Evolutionary conservation across 2,113 vertebrate genomes (phyloP).

Genomic region (Scalopus aquaticus): DNA sequence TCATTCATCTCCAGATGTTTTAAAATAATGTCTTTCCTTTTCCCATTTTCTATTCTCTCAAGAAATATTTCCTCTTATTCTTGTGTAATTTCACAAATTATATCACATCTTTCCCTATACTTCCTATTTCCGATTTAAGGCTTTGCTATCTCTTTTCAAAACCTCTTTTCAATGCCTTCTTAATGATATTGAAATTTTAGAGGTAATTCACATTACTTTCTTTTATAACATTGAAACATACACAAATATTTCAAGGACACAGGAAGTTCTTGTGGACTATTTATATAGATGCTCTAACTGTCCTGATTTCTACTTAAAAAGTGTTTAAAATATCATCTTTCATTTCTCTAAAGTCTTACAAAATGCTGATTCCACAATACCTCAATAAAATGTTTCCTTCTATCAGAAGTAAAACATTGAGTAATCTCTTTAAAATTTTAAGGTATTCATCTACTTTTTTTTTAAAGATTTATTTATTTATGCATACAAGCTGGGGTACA

Average conservation of each 20-base stretch:
- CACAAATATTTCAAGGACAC: slow-evolving; percentile 66
- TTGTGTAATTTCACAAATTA: slow-evolving; percentile 65
- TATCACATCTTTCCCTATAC: slow-evolving; percentile 35
- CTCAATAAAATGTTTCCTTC: slow-evolving; percentile 52
- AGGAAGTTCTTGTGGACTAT: slow-evolving; percentile 47
- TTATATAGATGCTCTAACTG: slow-evolving; percentile 45
- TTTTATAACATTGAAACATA: slow-evolving; percentile 9
- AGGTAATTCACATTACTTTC: slow-evolving; percentile 24
- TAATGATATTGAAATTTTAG: slow-evolving; percentile 66
- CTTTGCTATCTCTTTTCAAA: slow-evolving; percentile 50
- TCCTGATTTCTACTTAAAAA: slow-evolving; percentile 56
- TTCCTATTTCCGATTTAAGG: slow-evolving; percentile 55
- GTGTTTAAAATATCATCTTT: slow-evolving; percentile 43
- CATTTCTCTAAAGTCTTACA: slow-evolving; percentile 37
- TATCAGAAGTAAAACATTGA: background rate
- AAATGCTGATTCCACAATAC: slow-evolving; percentile 14
- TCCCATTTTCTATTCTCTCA: slow-evolving; percentile 59
- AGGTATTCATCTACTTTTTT: background rate
- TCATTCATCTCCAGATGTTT: slow-evolving; percentile 71
- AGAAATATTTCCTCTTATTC: slow-evolving; percentile 57
- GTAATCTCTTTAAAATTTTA: slow-evolving; percentile 53
- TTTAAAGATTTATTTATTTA: too few species aligned
- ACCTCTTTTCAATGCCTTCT: slow-evolving; percentile 56
- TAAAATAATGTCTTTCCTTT: slow-evolving; percentile 60
- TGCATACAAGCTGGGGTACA: too few species aligned